phyloP scores from a whole-genome alignment of 2,113 vertebrate species.

The Marmota flaviventris region DNA sequence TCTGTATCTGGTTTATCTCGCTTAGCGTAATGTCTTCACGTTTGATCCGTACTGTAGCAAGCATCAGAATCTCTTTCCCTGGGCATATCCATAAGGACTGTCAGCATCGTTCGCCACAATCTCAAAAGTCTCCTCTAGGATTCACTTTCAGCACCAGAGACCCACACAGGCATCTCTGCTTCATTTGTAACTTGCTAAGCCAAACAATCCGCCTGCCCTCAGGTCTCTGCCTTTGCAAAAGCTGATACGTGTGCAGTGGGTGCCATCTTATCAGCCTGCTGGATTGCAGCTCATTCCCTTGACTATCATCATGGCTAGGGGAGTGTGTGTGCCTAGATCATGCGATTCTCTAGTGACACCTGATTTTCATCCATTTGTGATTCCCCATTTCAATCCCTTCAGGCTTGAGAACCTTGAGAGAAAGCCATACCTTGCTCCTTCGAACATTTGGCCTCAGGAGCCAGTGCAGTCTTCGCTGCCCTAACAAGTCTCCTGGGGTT shows the following conservation, averaged over 20 bases:
- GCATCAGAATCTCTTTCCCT: background rate
- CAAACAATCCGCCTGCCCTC: background rate
- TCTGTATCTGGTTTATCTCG: background rate
- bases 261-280: background rate
- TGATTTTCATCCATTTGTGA: background rate
- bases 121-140: background rate
- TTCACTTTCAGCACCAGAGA: background rate
- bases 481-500: background rate
- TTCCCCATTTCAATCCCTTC: too few species aligned
- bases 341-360: background rate
- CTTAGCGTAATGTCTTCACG: background rate
- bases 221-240: background rate
- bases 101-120: background rate
- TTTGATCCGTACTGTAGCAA: too few species aligned
- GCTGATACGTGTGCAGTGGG: rapidly evolving
- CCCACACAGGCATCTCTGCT: background rate
- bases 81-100: rapidly evolving
- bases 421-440: background rate
- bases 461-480: rapidly evolving
- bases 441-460: background rate
- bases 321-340: background rate
- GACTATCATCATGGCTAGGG: background rate
- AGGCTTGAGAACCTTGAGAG: background rate
- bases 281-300: background rate
- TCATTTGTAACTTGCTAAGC: background rate